Evolutionary conservation across 2,113 vertebrate genomes (phyloP).

Genomic region (Struthio camelus): DNA sequence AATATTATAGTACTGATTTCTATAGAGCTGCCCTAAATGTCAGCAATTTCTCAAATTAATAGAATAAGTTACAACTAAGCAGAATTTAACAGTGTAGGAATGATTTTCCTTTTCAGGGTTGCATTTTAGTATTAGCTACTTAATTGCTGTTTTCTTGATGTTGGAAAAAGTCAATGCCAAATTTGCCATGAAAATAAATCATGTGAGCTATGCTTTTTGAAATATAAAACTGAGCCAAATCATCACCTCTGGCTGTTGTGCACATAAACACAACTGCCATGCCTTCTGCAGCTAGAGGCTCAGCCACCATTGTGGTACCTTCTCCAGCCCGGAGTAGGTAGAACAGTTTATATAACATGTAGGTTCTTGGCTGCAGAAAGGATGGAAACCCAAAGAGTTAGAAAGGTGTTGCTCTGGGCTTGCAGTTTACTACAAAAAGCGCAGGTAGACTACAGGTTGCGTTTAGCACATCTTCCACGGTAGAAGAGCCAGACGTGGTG

Average conservation of each 20-base stretch:
- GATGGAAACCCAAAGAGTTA: background rate
- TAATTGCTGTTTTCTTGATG: background rate
- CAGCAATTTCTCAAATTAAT: background rate
- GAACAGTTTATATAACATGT: background rate
- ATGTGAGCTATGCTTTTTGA: background rate
- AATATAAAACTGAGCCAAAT: background rate
- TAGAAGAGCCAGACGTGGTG: fast-evolving
- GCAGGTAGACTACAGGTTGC: background rate
- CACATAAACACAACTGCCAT: background rate
- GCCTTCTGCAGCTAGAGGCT: background rate
- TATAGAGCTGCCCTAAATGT: background rate
- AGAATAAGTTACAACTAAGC: background rate
- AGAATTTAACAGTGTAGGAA: background rate
- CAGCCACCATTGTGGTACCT: background rate
- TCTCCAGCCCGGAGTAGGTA: background rate
- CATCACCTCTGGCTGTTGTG: background rate
- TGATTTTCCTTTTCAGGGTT: background rate
- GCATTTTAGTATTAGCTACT: background rate
- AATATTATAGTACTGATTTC: background rate
- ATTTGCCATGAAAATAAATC: background rate
- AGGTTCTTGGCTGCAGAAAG: background rate
- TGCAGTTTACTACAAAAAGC: background rate
- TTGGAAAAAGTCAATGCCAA: background rate
- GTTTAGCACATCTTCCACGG: background rate
- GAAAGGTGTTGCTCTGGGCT: background rate